Evolutionary conservation across 2,888 invertebrate species (phyloP).

Genomic region (Drosophila sordidula): DNA sequence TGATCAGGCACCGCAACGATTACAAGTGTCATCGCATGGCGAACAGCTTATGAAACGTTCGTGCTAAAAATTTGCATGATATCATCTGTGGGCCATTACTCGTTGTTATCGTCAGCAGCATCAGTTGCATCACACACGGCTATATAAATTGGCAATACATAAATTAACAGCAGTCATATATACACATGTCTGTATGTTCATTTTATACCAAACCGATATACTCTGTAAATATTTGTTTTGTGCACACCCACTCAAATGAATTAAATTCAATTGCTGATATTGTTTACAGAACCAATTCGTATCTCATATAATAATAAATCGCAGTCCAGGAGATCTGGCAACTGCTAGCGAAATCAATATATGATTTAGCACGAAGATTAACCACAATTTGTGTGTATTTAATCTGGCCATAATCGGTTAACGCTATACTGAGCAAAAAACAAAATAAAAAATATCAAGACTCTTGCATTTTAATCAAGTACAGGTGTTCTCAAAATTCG

Average conservation of each 20-base stretch:
- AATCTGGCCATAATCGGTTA: conserved; percentile 20
- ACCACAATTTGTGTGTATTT: conserved; percentile 10
- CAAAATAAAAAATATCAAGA: too few relatives aligned
- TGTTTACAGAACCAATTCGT: conserved; percentile 8
- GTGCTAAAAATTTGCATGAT: conserved; percentile 70
- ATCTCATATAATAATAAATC: conserved; percentile 9
- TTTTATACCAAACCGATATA: conserved; percentile 1
- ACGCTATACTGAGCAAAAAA: conserved; percentile 1
- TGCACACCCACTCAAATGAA: conserved; percentile 24
- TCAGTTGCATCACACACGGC: conserved; percentile 41
- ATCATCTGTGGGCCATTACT: conserved; percentile 53
- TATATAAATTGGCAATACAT: conserved; percentile 31
- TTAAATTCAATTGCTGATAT: conserved; percentile 10
- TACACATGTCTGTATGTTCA: conserved; percentile 6
- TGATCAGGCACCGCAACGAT: conserved; percentile 25
- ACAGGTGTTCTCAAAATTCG: too few relatives aligned
- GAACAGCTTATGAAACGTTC: conserved; percentile 40
- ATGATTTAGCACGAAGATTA: conserved; percentile 5
- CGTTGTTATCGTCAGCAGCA: conserved; percentile 38
- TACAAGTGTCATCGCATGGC: conserved; percentile 30
- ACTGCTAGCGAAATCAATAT: background rate
- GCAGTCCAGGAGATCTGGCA: background rate
- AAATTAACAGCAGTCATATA: conserved; percentile 26
- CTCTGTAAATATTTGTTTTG: conserved; percentile 23
- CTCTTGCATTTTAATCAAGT: too few relatives aligned